phyloP scores from a whole-genome alignment of 37 sponge, comb jelly and placozoan species.

The Bolinopsis microptera region DNA sequence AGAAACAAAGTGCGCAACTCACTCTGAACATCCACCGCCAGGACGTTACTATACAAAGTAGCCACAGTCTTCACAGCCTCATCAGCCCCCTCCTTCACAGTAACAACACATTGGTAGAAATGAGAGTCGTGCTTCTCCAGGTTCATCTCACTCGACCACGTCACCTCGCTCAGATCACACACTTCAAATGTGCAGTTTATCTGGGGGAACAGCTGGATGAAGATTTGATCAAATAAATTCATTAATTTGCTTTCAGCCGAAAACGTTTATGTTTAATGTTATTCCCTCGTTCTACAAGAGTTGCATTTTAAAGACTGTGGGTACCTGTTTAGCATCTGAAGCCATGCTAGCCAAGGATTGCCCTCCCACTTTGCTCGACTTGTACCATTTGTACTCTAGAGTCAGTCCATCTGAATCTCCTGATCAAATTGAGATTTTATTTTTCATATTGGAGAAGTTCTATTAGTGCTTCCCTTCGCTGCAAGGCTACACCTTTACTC shows the following conservation, averaged over 20 bases:
- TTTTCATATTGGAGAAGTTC: too few relatives aligned
- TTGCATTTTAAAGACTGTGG: neutral
- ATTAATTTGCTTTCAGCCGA: too few relatives aligned
- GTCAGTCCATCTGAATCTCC: neutral
- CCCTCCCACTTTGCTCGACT: neutral
- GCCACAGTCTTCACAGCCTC: neutral
- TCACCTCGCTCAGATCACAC: neutral
- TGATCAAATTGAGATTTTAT: too few relatives aligned
- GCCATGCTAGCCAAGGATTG: neutral
- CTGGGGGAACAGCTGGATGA: too few relatives aligned
- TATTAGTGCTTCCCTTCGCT: too few relatives aligned
- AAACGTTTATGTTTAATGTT: too few relatives aligned
- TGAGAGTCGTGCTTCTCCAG: neutral
- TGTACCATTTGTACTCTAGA: neutral
- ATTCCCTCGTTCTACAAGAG: too few relatives aligned
- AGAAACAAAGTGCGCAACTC: too few relatives aligned
- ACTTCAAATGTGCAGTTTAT: neutral
- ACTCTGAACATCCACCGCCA: neutral
- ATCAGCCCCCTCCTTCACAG: neutral
- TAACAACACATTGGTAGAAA: slow-evolving; percentile 33
- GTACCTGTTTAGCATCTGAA: neutral
- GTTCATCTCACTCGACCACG: neutral
- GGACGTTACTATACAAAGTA: neutral
- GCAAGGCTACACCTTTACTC: too few relatives aligned
- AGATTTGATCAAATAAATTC: too few relatives aligned